Conservation (phyloP, 1,140 invertebrate species). For the Drosophila pseudoananassae region DNA sequence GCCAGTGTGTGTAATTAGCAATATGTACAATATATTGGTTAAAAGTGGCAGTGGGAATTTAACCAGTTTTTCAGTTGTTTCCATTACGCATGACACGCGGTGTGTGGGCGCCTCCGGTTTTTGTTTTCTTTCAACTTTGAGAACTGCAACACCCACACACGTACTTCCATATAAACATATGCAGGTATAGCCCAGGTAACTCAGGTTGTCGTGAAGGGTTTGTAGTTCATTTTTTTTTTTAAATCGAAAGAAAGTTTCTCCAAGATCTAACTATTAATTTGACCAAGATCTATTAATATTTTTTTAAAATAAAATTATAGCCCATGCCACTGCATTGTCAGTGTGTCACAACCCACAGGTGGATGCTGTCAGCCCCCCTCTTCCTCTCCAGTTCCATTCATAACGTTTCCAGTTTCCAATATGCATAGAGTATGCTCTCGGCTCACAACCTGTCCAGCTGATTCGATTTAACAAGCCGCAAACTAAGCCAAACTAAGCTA, state of each 20-base stretch:
- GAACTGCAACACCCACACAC: slow-evolving; percentile 53
- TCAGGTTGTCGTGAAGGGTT: slow-evolving; percentile 7
- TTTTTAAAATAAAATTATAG: not conserved
- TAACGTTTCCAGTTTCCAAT: slow-evolving; percentile 40
- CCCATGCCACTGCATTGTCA: slow-evolving; percentile 32
- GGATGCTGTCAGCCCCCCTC: not conserved
- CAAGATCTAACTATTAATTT: not conserved
- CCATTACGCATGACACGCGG: slow-evolving; percentile 56
- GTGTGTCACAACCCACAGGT: slow-evolving; percentile 29
- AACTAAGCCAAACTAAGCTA: slow-evolving; percentile 24
- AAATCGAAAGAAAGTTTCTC: not conserved
- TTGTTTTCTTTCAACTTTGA: slow-evolving; percentile 14
- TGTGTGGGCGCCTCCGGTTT: slow-evolving; percentile 33
- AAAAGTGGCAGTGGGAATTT: slow-evolving; percentile 40
- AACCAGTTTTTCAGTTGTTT: slow-evolving; percentile 51
- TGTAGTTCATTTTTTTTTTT: not conserved
- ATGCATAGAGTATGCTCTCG: slow-evolving; percentile 4
- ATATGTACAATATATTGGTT: slow-evolving; percentile 34
- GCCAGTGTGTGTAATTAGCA: slow-evolving; percentile 57
- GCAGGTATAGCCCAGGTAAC: slow-evolving; percentile 7
- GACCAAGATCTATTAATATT: not conserved
- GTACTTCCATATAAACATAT: not conserved
- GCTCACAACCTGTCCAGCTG: slow-evolving; percentile 19
- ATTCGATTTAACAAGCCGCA: slow-evolving; percentile 34
- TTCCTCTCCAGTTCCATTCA: slow-evolving; percentile 45